Evolutionary conservation across 2,888 invertebrate species (phyloP).

Genomic region (Ellobium chinense): DNA sequence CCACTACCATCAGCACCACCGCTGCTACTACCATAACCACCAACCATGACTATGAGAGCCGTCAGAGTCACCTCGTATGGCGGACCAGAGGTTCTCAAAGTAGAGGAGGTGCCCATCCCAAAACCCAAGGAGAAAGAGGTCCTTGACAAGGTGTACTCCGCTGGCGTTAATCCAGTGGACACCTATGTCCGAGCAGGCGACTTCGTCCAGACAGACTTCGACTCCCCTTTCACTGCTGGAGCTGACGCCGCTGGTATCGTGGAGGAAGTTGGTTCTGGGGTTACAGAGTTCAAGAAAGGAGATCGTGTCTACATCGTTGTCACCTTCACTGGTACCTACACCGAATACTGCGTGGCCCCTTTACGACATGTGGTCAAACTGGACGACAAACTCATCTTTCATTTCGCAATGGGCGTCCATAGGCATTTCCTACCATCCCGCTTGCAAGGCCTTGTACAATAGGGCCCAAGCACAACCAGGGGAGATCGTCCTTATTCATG

Average conservation of each 20-base stretch:
- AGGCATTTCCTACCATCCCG: neutral
- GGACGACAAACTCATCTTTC: conserved; percentile 72
- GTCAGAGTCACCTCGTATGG: conserved; percentile 79
- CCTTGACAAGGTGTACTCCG: conserved; percentile 80
- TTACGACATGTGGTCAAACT: conserved; percentile 77
- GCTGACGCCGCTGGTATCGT: conserved; percentile 81
- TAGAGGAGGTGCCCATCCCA: conserved; percentile 74
- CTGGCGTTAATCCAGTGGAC: conserved; percentile 83
- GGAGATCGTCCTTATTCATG: conserved; percentile 81
- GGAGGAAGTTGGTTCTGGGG: conserved; percentile 78
- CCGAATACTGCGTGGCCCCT: conserved; percentile 79
- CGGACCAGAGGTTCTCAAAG: conserved; percentile 78
- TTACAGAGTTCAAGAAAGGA: conserved; percentile 79
- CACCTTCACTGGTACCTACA: conserved; percentile 78
- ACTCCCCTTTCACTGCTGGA: conserved; percentile 82
- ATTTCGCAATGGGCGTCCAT: neutral
- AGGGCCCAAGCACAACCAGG: conserved; percentile 68
- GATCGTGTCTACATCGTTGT: conserved; percentile 79
- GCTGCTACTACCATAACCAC: no score
- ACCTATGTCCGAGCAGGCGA: conserved; percentile 81
- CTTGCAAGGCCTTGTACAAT: neutral
- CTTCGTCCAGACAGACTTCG: conserved; percentile 78
- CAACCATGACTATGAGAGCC: conserved; percentile 62
- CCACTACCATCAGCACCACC: no score
- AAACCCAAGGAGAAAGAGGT: conserved; percentile 79